Evolutionary conservation across 2,113 vertebrate species (phyloP).

Genomic region (Clarias batrachus): DNA sequence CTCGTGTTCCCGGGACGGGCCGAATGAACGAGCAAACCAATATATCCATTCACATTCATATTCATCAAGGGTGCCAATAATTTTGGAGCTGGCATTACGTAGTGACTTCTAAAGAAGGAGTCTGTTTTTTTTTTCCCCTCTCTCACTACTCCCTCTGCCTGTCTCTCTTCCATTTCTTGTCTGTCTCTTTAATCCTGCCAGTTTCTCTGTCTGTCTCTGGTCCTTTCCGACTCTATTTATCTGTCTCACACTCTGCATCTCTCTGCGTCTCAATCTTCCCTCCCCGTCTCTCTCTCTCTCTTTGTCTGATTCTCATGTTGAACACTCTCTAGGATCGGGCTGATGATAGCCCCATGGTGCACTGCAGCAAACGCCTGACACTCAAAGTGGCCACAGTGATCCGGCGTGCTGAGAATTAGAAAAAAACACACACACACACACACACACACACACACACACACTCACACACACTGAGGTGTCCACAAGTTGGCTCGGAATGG

Average conservation of each 20-base stretch:
- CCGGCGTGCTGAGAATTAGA: slow-evolving; percentile 41
- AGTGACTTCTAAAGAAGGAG: neutral
- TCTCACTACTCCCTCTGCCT: neutral
- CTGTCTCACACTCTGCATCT: neutral
- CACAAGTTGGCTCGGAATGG: slow-evolving; percentile 81
- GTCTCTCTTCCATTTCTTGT: no score
- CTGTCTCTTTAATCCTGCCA: no score
- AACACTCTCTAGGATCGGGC: slow-evolving; percentile 1
- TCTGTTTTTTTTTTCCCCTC: neutral
- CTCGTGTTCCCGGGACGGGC: neutral
- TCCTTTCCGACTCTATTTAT: no score
- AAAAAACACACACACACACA: slow-evolving; percentile 49
- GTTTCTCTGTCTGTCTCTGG: neutral
- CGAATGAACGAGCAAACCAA: neutral
- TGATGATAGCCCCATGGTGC: slow-evolving; percentile 42
- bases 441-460: slow-evolving; percentile 53
- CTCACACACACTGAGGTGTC: slow-evolving; percentile 62
- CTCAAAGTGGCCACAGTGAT: slow-evolving; percentile 45
- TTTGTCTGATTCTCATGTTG: slow-evolving; percentile 23
- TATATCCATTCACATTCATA: neutral
- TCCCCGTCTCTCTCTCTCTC: neutral
- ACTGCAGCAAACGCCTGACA: slow-evolving; percentile 60
- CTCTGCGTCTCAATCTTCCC: neutral
- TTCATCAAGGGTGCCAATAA: neutral
- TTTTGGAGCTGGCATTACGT: neutral